Percentiles rank a stretch among this genome's conserved stretches.
Evolutionary conservation across 2,113 vertebrate genomes (phyloP).

Genomic region (Panthera leo): DNA sequence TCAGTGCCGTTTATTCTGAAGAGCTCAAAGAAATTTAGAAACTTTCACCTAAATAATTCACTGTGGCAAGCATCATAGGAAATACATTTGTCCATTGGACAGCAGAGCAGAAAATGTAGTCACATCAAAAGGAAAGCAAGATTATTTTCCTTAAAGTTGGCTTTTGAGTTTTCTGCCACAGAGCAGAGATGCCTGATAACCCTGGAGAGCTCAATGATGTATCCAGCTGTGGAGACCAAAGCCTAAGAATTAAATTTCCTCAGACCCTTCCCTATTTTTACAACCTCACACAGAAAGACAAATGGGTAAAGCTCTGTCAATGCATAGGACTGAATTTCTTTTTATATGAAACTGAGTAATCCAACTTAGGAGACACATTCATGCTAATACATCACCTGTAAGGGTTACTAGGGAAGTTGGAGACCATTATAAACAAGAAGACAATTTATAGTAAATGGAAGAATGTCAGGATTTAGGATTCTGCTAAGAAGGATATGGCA

Average conservation of each 20-base stretch:
- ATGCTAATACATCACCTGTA: neutral
- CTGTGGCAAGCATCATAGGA: neutral
- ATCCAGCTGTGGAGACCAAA: neutral
- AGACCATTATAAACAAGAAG: neutral
- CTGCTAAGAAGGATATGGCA: neutral
- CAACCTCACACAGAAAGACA: neutral
- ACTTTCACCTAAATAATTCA: conserved; percentile 1
- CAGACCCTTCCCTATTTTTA: neutral
- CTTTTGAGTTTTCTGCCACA: neutral
- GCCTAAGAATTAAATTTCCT: neutral
- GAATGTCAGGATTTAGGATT: neutral
- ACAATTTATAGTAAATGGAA: neutral
- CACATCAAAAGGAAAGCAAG: neutral
- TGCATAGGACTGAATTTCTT: neutral
- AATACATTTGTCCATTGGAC: neutral
- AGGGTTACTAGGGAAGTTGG: neutral
- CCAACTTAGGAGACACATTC: neutral
- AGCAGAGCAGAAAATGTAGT: neutral
- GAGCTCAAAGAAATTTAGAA: conserved; percentile 55
- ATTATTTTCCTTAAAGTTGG: conserved; percentile 7
- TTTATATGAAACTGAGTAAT: neutral
- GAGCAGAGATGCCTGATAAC: neutral
- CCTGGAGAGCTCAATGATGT: neutral
- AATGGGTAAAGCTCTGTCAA: neutral
- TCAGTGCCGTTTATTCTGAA: conserved; percentile 21